Evolutionary conservation across 2,797 vertebrate species (phyloP).

Genomic region (Cossypha niveicapilla): DNA sequence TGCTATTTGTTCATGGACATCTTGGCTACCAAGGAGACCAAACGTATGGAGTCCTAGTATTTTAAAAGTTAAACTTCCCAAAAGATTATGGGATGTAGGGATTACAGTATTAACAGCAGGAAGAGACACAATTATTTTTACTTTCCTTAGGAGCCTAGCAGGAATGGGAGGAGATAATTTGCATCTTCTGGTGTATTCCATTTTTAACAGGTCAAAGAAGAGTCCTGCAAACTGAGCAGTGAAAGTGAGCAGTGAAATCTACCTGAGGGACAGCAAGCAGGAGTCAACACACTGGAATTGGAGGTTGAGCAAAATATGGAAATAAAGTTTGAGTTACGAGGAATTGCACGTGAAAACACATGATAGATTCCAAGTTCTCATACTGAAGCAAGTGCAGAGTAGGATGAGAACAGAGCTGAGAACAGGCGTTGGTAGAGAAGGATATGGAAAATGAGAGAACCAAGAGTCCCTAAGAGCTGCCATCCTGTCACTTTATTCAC

Average conservation of each 20-base stretch:
- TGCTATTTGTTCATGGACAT: not conserved
- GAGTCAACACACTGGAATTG: not conserved
- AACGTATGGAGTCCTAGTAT: accelerated
- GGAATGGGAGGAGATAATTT: not conserved
- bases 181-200: not conserved
- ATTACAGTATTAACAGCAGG: not conserved
- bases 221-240: not conserved
- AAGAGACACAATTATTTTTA: not conserved
- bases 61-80: not conserved
- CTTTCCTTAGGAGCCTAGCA: not conserved
- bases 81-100: not conserved
- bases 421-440: not conserved
- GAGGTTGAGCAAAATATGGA: not conserved
- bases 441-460: not conserved
- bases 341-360: not conserved
- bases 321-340: not conserved
- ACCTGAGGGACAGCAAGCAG: accelerated
- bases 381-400: not conserved
- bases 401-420: not conserved
- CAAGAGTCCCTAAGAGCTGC: not conserved
- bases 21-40: not conserved
- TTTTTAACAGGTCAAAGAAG: not conserved
- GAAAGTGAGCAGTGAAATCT: accelerated
- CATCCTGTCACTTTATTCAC: not conserved
- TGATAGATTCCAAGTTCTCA: not conserved